Conservation (phyloP, 2,113 vertebrate genomes). For the Elaphurus davidianus region DNA sequence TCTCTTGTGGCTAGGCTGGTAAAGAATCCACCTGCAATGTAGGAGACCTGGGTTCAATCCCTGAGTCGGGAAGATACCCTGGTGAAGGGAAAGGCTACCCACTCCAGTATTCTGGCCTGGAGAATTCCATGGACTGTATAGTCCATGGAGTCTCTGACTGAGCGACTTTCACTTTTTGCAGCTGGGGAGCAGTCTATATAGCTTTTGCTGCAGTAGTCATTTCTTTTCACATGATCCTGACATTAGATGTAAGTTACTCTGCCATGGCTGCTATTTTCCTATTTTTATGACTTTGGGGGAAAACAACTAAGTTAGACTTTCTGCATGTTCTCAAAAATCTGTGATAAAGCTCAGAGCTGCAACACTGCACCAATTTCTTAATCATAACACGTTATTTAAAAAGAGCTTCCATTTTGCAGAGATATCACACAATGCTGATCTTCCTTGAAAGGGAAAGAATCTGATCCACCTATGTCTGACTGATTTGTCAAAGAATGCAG, state of each 20-base stretch:
- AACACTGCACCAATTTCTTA: neutral
- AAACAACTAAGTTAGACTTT: slow-evolving; percentile 13
- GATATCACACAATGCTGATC: neutral
- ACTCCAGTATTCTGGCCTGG: neutral
- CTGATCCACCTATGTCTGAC: neutral
- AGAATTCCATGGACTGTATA: neutral
- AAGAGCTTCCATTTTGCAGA: neutral
- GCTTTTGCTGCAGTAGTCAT: neutral
- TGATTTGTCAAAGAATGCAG: neutral
- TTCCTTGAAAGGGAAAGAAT: neutral
- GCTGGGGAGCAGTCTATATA: neutral
- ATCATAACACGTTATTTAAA: slow-evolving; percentile 51
- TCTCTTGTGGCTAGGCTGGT: neutral
- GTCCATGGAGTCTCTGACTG: neutral
- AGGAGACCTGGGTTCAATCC: neutral
- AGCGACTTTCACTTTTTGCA: neutral
- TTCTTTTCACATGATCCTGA: neutral
- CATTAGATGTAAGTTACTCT: neutral
- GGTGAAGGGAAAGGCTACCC: neutral
- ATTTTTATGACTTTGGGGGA: slow-evolving; percentile 28
- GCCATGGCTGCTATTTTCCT: slow-evolving; percentile 26
- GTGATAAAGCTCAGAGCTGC: neutral
- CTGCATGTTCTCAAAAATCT: slow-evolving; percentile 9
- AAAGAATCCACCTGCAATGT: neutral
- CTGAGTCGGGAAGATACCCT: neutral